Evolutionary conservation across 2,113 vertebrate species (phyloP).

Genomic region (Shinisaurus crocodilurus): DNA sequence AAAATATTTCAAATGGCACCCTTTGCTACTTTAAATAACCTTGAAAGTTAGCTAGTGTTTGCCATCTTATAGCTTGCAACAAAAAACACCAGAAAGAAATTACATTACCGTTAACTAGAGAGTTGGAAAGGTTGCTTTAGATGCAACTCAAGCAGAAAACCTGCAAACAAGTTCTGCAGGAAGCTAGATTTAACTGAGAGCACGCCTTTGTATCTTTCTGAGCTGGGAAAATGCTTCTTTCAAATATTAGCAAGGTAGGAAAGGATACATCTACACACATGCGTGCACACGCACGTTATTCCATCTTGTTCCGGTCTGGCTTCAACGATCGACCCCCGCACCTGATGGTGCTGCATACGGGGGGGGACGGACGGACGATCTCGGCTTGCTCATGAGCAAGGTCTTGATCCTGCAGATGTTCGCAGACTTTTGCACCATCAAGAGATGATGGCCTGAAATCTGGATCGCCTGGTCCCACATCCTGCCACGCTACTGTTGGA

Average conservation of each 20-base stretch:
- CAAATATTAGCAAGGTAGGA: not conserved
- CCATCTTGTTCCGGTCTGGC: no score
- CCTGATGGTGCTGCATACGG: no score
- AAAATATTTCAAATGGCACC: not conserved
- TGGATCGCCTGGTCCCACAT: no score
- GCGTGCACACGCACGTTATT: not conserved
- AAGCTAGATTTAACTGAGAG: conserved; percentile 55
- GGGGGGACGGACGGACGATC: no score
- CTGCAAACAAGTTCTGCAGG: conserved; percentile 51
- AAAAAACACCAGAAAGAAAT: conserved; percentile 39
- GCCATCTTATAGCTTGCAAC: not conserved
- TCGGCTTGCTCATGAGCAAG: no score
- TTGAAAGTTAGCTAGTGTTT: not conserved
- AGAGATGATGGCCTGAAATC: no score
- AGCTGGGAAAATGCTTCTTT: conserved; percentile 38
- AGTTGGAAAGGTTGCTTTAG: conserved; percentile 49
- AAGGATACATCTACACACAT: not conserved
- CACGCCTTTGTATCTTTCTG: conserved; percentile 48
- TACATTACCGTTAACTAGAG: not conserved
- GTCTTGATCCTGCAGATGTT: no score
- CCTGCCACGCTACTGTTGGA: no score
- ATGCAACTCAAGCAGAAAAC: conserved; percentile 45
- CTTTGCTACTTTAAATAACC: not conserved
- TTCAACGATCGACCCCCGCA: no score
- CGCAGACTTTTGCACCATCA: no score